Evolutionary conservation across 92 coral and sea anemone genomes (phyloP).

Genomic region (Heliopora coerulea): DNA sequence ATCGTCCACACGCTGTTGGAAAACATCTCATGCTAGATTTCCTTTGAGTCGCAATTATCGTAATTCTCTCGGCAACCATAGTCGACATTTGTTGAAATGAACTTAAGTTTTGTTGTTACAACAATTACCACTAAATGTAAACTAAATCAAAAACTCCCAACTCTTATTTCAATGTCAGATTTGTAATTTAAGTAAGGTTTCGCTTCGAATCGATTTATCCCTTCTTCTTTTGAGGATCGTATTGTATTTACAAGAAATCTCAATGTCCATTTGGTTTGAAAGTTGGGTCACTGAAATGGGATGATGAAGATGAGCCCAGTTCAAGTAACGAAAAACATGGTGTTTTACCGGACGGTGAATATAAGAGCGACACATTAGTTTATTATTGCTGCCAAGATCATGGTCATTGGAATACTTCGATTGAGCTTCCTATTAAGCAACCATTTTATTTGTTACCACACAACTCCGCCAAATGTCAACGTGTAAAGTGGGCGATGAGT

Average conservation of each 20-base stretch:
- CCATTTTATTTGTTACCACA: constrained; percentile 27
- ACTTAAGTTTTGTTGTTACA: no score
- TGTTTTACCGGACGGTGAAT: constrained; percentile 12
- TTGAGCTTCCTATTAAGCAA: constrained; percentile 17
- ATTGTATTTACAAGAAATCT: constrained; percentile 12
- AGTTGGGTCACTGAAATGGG: constrained; percentile 16
- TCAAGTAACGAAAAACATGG: background rate
- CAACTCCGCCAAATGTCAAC: constrained; percentile 5
- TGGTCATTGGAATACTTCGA: background rate
- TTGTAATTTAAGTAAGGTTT: background rate
- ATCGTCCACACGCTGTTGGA: no score
- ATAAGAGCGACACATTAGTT: background rate
- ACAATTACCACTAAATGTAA: no score
- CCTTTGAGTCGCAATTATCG: no score
- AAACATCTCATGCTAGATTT: no score
- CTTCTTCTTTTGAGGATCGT: background rate
- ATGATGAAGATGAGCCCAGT: background rate
- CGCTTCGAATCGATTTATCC: no score
- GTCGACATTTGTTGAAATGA: no score
- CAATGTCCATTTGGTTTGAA: constrained; percentile 24
- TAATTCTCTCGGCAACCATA: no score
- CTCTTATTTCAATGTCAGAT: constrained; percentile 1
- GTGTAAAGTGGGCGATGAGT: constrained; percentile 21
- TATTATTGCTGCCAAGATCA: constrained; percentile 13
- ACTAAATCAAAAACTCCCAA: no score